Conservation (phyloP, 1,140 invertebrate genomes). For the Piezodorus guildinii region DNA sequence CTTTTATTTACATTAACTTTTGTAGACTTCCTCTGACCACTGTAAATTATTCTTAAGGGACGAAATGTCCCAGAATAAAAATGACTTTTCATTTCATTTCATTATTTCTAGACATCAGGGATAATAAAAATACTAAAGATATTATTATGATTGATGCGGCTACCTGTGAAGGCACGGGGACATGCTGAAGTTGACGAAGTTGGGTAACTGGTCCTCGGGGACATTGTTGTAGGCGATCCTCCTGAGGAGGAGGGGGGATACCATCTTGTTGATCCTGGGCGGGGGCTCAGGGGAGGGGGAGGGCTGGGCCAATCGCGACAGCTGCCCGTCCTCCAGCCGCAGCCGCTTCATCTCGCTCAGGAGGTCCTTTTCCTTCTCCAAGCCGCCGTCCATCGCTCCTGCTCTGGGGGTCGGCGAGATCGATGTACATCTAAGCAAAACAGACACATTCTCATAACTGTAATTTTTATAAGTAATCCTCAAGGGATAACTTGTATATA, state of each 20-base stretch:
- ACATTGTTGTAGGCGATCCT: slow-evolving; percentile 25
- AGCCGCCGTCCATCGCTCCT: slow-evolving; percentile 27
- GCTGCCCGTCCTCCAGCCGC: background rate
- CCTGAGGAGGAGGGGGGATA: slow-evolving; percentile 23
- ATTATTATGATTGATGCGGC: too few species aligned
- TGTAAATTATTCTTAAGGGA: too few species aligned
- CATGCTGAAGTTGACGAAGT: background rate
- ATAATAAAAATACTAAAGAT: too few species aligned
- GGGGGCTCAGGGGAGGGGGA: slow-evolving; percentile 30
- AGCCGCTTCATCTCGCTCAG: slow-evolving; percentile 10
- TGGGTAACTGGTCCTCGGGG: slow-evolving; percentile 38
- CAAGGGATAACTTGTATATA: too few species aligned
- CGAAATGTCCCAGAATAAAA: too few species aligned
- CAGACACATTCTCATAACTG: too few species aligned
- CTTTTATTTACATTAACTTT: too few species aligned
- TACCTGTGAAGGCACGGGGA: slow-evolving; percentile 4
- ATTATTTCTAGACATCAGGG: too few species aligned
- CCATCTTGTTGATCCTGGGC: slow-evolving; percentile 25
- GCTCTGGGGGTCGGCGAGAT: slow-evolving; percentile 26
- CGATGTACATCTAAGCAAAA: slow-evolving; percentile 28
- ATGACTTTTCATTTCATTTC: too few species aligned
- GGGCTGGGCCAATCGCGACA: slow-evolving; percentile 21
- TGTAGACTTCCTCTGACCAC: too few species aligned
- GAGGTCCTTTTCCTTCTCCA: slow-evolving; percentile 7
- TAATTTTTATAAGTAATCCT: too few species aligned